Evolutionary conservation across 2,797 vertebrate species (phyloP), one percentile per base, ranked within the genome.

Genomic region (Semaprochilodus insignis): DNA sequence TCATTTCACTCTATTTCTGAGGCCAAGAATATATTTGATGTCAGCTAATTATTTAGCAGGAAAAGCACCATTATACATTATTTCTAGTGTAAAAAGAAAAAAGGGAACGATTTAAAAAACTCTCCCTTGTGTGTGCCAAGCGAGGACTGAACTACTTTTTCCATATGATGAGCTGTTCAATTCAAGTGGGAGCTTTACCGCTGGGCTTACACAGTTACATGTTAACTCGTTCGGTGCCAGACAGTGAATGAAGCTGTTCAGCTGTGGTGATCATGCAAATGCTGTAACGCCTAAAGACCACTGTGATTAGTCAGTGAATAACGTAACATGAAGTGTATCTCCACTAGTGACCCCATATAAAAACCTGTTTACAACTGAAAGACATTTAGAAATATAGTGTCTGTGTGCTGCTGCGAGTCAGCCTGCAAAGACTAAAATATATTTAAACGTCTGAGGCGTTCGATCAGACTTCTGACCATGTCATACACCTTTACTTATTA

Each of bases 131-230:
- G 90, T 86, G 77, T 81, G 85, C 85, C 78, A 74, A 40, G 79
- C 86, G 83, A 84, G 89, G 76, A 86, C 79, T 89, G 88, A 89
- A 89, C 89, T 90, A 91, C 88, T 91, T 90, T 89, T 86, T 88
- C 83, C 86, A 85, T 84, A 86, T 80, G 86, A 87, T 87, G 86
- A 93, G 91, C 89, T 87, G 89, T 89, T 89, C 88, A 83, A 92
- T 86, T 92, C 94, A 88, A 81, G 85, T 74, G 93, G 92, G 93
- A 93, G 83, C 79, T 81, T 86, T 84, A 87, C 91, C 88, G 25
- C 85, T 76, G 89, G 90, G 89, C 91, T 82, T 78, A 63, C 83
- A 81, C 78, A 78, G 86, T 77, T 81, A 85, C 82, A 76, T 57
- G 70, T 93, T 94, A 93, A 94, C 92, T 82, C 89, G 83, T 92